phyloP scores from a whole-genome alignment of 2,888 invertebrate species.

The Trachelus troglodyta region DNA sequence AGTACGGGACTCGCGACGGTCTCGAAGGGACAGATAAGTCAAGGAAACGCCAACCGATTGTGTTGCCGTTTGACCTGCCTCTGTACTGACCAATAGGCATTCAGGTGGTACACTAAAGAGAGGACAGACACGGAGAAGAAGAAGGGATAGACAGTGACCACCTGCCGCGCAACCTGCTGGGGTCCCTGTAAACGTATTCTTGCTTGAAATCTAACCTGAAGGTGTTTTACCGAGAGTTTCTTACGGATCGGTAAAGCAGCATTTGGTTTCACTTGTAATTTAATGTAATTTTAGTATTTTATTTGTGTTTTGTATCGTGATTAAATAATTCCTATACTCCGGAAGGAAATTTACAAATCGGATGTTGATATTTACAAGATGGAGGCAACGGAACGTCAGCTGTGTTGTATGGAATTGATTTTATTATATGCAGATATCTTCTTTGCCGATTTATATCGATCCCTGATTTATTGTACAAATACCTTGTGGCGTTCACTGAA shows the following conservation, averaged over 20 bases:
- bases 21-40: constrained; percentile 35
- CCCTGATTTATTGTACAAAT: not conserved
- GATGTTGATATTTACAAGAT: not conserved
- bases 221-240: not conserved
- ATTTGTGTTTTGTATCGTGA: not conserved
- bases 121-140: constrained; percentile 12
- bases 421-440: not conserved
- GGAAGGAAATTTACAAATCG: not conserved
- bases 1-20: constrained; percentile 19
- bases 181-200: constrained; percentile 11
- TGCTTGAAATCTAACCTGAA: not conserved
- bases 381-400: not conserved
- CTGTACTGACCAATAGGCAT: constrained; percentile 48
- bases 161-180: constrained; percentile 56
- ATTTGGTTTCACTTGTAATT: not conserved
- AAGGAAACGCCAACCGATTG: constrained; percentile 48
- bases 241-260: not conserved
- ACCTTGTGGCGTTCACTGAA: not conserved
- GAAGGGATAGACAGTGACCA: constrained; percentile 34
- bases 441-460: not conserved
- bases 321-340: not conserved
- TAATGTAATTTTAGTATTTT: not conserved
- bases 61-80: constrained; percentile 56
- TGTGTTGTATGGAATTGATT: not conserved
- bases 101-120: constrained; percentile 40